These are phyloP conservation scores for Sarcophaga subvicina DNA, from an alignment of 2,888 invertebrate genomes.

Conservation along the genomic window DNA sequence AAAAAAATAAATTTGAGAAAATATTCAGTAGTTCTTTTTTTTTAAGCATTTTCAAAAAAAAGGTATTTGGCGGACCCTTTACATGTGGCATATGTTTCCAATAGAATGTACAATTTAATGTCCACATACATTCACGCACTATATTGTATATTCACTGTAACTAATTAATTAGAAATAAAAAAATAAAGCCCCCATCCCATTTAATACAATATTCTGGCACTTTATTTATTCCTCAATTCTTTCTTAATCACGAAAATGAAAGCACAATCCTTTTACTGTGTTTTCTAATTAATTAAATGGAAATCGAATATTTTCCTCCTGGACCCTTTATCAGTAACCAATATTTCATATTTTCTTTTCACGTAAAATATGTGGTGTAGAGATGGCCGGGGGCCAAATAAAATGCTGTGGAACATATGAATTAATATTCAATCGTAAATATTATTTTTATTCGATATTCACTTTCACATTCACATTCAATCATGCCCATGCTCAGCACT, in stretches of 20 bases:
- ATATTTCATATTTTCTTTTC: background rate
- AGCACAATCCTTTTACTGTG: background rate
- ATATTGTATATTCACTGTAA: too few relatives aligned
- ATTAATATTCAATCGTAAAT: slow-evolving; percentile 30
- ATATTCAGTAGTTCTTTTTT: too few relatives aligned
- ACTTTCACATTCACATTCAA: background rate
- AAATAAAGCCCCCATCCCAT: too few relatives aligned
- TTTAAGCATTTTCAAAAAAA: too few relatives aligned
- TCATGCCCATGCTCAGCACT: background rate
- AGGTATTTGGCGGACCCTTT: too few relatives aligned
- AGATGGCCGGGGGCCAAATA: background rate
- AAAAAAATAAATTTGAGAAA: too few relatives aligned
- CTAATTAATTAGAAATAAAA: too few relatives aligned
- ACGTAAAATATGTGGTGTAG: background rate
- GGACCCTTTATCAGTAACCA: background rate
- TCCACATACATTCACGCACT: too few relatives aligned
- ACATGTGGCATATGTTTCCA: too few relatives aligned
- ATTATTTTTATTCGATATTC: slow-evolving; percentile 15
- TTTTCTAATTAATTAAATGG: background rate
- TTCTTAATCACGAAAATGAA: background rate
- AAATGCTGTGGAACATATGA: background rate
- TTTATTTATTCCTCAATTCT: too few relatives aligned
- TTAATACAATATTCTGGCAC: too few relatives aligned
- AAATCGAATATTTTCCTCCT: background rate
- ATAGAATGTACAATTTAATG: too few relatives aligned